Evolutionary conservation across 2,797 vertebrate genomes (phyloP), one percentile per base, ranked within the genome.

Genomic region (Psittacula echo): DNA sequence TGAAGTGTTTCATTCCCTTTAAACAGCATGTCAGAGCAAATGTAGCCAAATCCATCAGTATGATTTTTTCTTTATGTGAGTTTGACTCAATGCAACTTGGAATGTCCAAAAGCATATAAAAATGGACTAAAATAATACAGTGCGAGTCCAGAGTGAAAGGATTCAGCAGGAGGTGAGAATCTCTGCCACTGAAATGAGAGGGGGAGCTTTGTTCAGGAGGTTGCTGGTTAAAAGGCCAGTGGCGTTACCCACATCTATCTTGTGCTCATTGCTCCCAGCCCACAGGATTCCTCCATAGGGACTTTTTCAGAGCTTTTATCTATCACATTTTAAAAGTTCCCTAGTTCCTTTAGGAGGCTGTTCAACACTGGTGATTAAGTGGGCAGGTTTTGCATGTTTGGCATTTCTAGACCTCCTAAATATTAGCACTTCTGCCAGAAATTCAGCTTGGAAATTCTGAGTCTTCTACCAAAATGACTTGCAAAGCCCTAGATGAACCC

Each of bases 121-220:
- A 89, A 74, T 34, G 13, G 14, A 39, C 22, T 41, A 27, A 58
- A 67, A 87, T 26, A 42, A 47, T 17, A 81, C 48, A 11, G 4
- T n/a, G 20, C 32, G 66, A 24, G 47, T 19, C 48, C 66, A 20
- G 12, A 4, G 29, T 64, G 37, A 30, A 68, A 65, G 34, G 62
- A 58, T 16, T 7, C 61, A 1, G 4, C 88, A 22, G 26, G 53
- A 45, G 21, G 26, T 26, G 21, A 71, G 50, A 53, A 32, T 27
- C 10, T 77, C n/a, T 51, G 0, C 23, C 29, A 2, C 0, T n/a
- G 48, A 58, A 72, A 82, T 9, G 8, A 48, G 39, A 77, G 29
- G 29, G 16, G 37, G 14, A 62, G 12, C n/a, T 74, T 76, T 65
- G 2, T 37, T 61, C 68, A 27, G 39, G 74, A 53, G 7, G 37